A percentile compares a stretch with the other conserved stretches of the same genome.
Conservation (phyloP, 2,797 vertebrate species). For the Macropodus opercularis region DNA sequence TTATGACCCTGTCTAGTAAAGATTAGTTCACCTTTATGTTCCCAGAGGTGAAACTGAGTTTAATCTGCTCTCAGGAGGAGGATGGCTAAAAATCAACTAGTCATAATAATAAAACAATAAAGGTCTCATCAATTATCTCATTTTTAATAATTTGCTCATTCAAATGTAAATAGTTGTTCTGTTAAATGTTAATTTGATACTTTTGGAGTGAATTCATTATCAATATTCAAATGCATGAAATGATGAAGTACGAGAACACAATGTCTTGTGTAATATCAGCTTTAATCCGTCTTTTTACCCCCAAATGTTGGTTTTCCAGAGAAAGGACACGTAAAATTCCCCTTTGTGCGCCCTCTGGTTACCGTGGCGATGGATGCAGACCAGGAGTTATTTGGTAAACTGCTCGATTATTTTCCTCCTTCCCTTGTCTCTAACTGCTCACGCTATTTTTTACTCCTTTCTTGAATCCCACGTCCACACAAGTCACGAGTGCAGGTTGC, state of each 20-base stretch:
- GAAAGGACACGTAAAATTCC: too few relatives aligned
- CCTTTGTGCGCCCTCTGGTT: background rate
- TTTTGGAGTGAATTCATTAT: background rate
- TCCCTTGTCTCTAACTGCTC: background rate
- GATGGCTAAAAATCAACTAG: background rate
- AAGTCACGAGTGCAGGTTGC: slow-evolving; percentile 2
- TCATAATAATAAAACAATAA: slow-evolving; percentile 9
- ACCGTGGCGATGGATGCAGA: background rate
- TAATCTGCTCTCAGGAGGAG: slow-evolving; percentile 17
- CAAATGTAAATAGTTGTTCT: background rate
- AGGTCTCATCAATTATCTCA: background rate
- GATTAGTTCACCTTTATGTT: slow-evolving; percentile 30
- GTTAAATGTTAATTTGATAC: background rate
- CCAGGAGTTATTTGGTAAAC: background rate
- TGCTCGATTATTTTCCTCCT: background rate
- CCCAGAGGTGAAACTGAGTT: slow-evolving; percentile 52
- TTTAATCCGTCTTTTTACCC: too few relatives aligned
- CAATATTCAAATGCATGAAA: too few relatives aligned
- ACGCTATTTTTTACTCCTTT: background rate
- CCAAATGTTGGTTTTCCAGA: too few relatives aligned
- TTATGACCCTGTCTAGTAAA: slow-evolving; percentile 43
- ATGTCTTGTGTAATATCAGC: too few relatives aligned
- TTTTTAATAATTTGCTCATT: background rate
- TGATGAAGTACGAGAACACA: too few relatives aligned
- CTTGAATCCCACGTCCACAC: background rate